Conservation (phyloP, 2,113 vertebrate species). For the Epinephelus cyanopodus region DNA sequence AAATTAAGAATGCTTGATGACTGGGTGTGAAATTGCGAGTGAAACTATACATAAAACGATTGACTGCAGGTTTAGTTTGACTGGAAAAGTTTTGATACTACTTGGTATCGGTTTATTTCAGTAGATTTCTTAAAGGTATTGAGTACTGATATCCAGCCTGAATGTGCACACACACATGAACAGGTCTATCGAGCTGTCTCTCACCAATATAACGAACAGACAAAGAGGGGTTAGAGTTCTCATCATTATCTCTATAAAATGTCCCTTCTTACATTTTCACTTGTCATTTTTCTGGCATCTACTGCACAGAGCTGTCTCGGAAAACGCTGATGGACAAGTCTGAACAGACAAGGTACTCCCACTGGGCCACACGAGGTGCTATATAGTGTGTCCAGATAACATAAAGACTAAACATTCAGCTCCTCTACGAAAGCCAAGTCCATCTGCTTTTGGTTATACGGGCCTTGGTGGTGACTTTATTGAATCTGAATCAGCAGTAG, state of each 20-base stretch:
- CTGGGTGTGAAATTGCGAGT: no score
- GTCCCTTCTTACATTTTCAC: slow-evolving; percentile 23
- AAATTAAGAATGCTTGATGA: no score
- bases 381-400: slow-evolving; percentile 52
- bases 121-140: no score
- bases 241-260: not conserved
- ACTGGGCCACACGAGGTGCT: slow-evolving; percentile 34
- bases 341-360: slow-evolving; percentile 31
- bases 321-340: slow-evolving; percentile 31
- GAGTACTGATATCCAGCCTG: no score
- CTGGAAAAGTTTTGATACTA: no score
- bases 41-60: no score
- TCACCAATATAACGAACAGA: no score
- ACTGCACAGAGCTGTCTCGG: not conserved
- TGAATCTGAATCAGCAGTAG: slow-evolving; percentile 61
- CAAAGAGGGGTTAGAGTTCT: not conserved
- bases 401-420: slow-evolving; percentile 41
- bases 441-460: slow-evolving; percentile 64
- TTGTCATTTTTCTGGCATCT: slow-evolving; percentile 29
- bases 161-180: not conserved
- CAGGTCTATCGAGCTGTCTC: not conserved
- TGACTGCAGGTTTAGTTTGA: no score
- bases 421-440: slow-evolving; percentile 11
- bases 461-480: slow-evolving; percentile 44
- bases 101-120: no score